A percentile compares a stretch with the other conserved stretches of the same genome.
These are phyloP conservation scores for Poecilia velifera DNA, from an alignment of 2,797 vertebrate genomes.

Conservation along the genomic window DNA sequence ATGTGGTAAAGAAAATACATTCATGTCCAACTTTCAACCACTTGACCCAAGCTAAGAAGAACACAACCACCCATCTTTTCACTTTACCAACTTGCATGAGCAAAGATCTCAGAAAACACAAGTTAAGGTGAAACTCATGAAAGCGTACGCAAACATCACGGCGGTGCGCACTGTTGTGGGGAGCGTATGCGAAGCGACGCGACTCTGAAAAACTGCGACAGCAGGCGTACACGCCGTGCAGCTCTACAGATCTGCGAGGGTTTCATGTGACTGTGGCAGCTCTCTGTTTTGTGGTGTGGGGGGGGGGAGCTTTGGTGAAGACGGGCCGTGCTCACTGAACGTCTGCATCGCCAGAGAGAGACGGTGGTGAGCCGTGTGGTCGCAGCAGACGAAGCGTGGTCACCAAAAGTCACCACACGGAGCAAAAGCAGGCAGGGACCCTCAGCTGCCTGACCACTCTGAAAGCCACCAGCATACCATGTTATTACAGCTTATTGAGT, in stretches of 20 bases:
- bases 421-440: slow-evolving; percentile 50
- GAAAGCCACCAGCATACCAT: slow-evolving; percentile 60
- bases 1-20: not conserved
- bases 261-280: slow-evolving; percentile 59
- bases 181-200: not conserved
- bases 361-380: slow-evolving; percentile 71
- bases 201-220: slow-evolving; percentile 9
- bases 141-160: slow-evolving; percentile 31
- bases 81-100: slow-evolving; percentile 3
- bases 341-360: slow-evolving; percentile 64
- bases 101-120: slow-evolving; percentile 23
- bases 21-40: not conserved
- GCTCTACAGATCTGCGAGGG: slow-evolving; percentile 42
- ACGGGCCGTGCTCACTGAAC: slow-evolving; percentile 59
- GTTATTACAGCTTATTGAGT: slow-evolving; percentile 70
- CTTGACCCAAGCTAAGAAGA: not conserved
- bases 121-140: slow-evolving; percentile 49
- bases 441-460: slow-evolving; percentile 63
- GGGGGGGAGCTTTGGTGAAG: slow-evolving; percentile 56
- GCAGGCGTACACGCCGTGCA: slow-evolving; percentile 12
- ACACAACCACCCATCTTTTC: not conserved
- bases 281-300: slow-evolving; percentile 21
- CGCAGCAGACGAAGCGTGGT: slow-evolving; percentile 63
- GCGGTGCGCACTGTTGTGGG: slow-evolving; percentile 6
- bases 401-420: slow-evolving; percentile 51